phyloP scores from a whole-genome alignment of 2,797 vertebrate genomes.

The Paramormyrops hopkinsi region DNA sequence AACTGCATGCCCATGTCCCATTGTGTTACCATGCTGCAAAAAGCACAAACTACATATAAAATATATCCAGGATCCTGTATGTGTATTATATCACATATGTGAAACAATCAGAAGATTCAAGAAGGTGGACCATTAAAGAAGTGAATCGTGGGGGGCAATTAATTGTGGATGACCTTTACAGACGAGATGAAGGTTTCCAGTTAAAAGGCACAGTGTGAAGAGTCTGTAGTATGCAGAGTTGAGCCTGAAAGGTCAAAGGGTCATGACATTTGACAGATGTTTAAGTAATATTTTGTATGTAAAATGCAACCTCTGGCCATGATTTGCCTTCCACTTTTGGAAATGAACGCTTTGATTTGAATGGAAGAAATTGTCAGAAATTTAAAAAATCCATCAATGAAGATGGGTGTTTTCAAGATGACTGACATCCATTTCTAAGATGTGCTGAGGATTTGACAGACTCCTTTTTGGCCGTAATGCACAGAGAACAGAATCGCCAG shows the following conservation, averaged over 20 bases:
- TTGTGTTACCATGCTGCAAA: not conserved
- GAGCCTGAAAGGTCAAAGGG: not conserved
- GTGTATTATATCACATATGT: not conserved
- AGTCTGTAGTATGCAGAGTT: not conserved
- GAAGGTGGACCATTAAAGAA: not conserved
- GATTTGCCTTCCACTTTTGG: not conserved
- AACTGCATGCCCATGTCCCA: not conserved
- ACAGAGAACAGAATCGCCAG: not conserved
- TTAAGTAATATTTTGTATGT: not conserved
- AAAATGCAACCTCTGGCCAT: not conserved
- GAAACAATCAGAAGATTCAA: not conserved
- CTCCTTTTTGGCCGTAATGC: not conserved
- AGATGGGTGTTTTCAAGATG: not conserved
- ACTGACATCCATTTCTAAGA: not conserved
- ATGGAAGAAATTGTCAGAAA: not conserved
- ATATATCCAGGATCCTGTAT: not conserved
- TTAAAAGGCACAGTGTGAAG: not conserved
- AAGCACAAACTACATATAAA: not conserved
- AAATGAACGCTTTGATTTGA: not conserved
- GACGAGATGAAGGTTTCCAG: not conserved
- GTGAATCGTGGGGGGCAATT: not conserved
- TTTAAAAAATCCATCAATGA: not conserved
- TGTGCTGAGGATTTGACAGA: not conserved
- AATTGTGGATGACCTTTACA: not conserved
- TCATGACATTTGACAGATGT: not conserved